Evolutionary conservation across 1,140 invertebrate genomes (phyloP), one percentile per base, ranked within the genome.

Genomic region (Dolichoris vasculosae): DNA sequence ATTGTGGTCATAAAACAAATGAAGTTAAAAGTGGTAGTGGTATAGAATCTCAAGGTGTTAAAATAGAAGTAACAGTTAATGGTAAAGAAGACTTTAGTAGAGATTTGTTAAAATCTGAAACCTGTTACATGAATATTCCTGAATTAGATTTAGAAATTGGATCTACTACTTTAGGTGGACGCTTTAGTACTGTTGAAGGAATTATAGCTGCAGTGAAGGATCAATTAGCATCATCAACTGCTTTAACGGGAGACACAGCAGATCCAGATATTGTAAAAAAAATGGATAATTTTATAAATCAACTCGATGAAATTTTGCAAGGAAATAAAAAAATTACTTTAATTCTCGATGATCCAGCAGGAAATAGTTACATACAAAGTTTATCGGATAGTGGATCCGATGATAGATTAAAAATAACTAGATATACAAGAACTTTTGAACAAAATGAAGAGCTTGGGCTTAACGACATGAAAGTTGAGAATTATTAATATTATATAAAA

Each of bases 41-140:
- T 0, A 97, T 99, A 67, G 98, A 98, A 92, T 94, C 96, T 0
- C 94, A 96, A 86, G 99, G 98, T 1, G 94, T 96, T 0, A 95
- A 94, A 83, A 97, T 99, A 77, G 96, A 96, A 88, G 95, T 99
- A 1, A 94, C 94, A 73, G 94, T 99, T 20, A 95, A 94, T 0
- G 94, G 93, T 59, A 95, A 94, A 81, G 95, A 96, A 43, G 99
- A 99, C 93, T 96, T 99, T 87, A 96, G 95, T 20, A 94, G 99
- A 35, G 99, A 99, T 94, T 95, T 99, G 35, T 94, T 99, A 0
- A 99, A 99, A 95, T 99, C 98, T 6, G 99, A 99, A 90, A 99
- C 97, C 0, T 99, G 98, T 92, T 94, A 94, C 32, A 92, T 99
- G 87, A 90, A 93, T 43, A 97, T 99, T 87, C 99, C 98, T 0